Conservation (phyloP, 1,140 invertebrate species). For the Brachionus plicatilis region DNA sequence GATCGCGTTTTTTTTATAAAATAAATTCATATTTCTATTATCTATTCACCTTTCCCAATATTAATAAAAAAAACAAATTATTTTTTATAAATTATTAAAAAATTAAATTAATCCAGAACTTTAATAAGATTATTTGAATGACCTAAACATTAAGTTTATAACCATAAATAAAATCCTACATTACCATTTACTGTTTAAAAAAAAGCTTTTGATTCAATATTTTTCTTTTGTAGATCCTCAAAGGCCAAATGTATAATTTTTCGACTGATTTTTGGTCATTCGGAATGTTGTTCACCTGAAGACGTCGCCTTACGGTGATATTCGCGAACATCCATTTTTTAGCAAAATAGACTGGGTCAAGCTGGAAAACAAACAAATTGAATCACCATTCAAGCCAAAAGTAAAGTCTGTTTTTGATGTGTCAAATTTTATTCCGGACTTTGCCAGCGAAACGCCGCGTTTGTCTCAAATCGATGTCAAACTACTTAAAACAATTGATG, state of each 20-base stretch:
- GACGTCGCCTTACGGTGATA: conserved; percentile 75
- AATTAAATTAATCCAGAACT: no score
- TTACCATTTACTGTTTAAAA: no score
- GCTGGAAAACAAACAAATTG: conserved; percentile 75
- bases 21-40: no score
- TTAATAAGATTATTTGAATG: no score
- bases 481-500: conserved; percentile 91
- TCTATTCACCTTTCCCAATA: no score
- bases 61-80: no score
- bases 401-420: conserved; percentile 88
- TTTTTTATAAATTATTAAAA: no score
- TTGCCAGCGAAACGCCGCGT: conserved; percentile 81
- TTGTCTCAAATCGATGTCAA: conserved; percentile 86
- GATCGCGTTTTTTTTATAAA: not conserved
- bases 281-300: conserved; percentile 79
- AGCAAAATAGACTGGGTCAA: conserved; percentile 77
- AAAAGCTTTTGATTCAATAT: no score
- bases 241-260: conserved; percentile 92
- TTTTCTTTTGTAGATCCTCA: conserved; percentile 71
- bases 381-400: conserved; percentile 88
- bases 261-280: conserved; percentile 99
- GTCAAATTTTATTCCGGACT: conserved; percentile 92
- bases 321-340: conserved; percentile 87
- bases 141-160: no score
- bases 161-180: no score